Conservation (phyloP, 2,888 invertebrate species). For the Sisyra nigra region DNA sequence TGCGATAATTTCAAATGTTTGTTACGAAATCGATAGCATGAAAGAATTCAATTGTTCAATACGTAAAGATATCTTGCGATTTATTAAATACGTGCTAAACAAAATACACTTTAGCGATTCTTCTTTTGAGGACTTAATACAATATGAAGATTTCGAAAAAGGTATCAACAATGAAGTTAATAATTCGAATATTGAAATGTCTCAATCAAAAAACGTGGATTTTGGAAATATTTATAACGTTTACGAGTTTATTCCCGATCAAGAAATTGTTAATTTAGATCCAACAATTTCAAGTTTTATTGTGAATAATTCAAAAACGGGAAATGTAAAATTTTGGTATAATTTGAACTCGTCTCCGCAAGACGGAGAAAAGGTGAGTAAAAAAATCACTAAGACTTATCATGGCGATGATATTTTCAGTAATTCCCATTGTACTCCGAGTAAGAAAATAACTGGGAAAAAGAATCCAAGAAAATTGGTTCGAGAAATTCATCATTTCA, state of each 20-base stretch:
- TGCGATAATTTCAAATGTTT: too few relatives aligned
- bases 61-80: too few relatives aligned
- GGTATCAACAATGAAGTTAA: too few relatives aligned
- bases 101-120: too few relatives aligned
- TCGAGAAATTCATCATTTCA: background rate
- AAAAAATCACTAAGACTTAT: background rate
- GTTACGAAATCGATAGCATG: too few relatives aligned
- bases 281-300: slow-evolving; percentile 5
- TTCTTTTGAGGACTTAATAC: too few relatives aligned
- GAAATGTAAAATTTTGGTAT: slow-evolving; percentile 6
- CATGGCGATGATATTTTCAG: background rate
- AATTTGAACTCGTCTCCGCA: slow-evolving; percentile 1
- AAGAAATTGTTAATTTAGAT: slow-evolving; percentile 5
- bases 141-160: too few relatives aligned
- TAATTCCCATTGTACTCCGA: too few relatives aligned
- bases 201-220: background rate
- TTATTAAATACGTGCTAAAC: too few relatives aligned
- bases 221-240: background rate
- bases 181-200: background rate
- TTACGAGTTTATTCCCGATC: background rate
- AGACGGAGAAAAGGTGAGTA: background rate
- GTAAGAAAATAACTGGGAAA: too few relatives aligned
- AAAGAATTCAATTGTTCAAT: too few relatives aligned
- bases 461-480: background rate
- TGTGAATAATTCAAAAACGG: background rate